Evolutionary conservation across 2,113 vertebrate genomes (phyloP).

Genomic region (Alexandromys fortis): DNA sequence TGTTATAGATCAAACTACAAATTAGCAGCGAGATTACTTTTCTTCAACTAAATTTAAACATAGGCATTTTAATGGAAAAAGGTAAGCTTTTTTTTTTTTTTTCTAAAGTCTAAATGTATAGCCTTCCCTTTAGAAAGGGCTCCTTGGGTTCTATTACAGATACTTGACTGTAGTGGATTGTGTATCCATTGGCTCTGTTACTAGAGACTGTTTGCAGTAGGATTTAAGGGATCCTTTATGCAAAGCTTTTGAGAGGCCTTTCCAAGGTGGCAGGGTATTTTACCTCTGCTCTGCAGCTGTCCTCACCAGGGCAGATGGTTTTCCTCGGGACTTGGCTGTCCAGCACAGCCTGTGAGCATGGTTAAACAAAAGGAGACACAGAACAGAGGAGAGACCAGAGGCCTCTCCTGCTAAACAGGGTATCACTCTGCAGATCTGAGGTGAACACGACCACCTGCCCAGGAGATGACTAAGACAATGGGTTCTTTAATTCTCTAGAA

Average conservation of each 20-base stretch:
- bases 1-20: slow-evolving; percentile 19
- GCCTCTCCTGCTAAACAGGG: background rate
- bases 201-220: background rate
- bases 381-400: background rate
- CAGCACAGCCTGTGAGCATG: background rate
- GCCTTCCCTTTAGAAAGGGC: background rate
- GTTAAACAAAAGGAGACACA: background rate
- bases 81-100: background rate
- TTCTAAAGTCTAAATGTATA: slow-evolving; percentile 23
- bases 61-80: slow-evolving; percentile 17
- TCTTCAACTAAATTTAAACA: slow-evolving; percentile 36
- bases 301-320: background rate
- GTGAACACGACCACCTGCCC: background rate
- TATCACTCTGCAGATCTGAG: background rate
- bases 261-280: background rate
- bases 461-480: background rate
- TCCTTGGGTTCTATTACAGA: background rate
- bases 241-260: background rate
- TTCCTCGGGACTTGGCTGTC: background rate
- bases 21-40: slow-evolving; percentile 31
- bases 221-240: background rate
- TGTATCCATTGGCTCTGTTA: background rate
- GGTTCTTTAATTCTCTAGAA: background rate
- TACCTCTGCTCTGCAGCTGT: background rate
- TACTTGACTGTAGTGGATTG: background rate